A percentile compares a stretch with the other conserved stretches of the same genome.
These are phyloP conservation scores for Oryzias curvinotus DNA, from an alignment of 2,113 vertebrate genomes.

Conservation along the genomic window DNA sequence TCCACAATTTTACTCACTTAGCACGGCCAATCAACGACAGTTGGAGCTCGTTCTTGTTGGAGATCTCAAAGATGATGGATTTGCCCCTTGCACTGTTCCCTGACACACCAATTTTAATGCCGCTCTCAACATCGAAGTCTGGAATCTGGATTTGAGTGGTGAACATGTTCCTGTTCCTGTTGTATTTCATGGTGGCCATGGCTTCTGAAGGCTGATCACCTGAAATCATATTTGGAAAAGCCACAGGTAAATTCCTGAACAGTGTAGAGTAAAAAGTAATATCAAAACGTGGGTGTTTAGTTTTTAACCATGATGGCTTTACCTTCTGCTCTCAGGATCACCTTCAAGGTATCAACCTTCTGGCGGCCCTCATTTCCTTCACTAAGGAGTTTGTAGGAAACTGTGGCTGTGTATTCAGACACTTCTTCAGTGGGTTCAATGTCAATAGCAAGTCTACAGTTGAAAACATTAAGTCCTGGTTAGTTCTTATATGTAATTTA, in stretches of 20 bases:
- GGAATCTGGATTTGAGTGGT: conserved; percentile 82
- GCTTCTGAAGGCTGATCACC: conserved; percentile 78
- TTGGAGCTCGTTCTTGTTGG: conserved; percentile 85
- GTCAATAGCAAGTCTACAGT: conserved; percentile 79
- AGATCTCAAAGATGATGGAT: conserved; percentile 77
- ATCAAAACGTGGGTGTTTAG: background rate
- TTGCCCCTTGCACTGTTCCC: conserved; percentile 71
- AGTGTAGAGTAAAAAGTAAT: background rate
- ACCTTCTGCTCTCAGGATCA: conserved; percentile 84
- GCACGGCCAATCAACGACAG: conserved; percentile 79
- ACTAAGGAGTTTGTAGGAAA: conserved; percentile 73
- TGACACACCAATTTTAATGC: conserved; percentile 78
- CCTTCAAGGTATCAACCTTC: conserved; percentile 78
- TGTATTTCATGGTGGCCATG: conserved; percentile 79
- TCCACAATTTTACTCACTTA: conserved; percentile 75
- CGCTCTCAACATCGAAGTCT: conserved; percentile 78
- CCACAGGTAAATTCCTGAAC: background rate
- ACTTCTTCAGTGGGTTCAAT: conserved; percentile 79
- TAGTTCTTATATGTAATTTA: background rate
- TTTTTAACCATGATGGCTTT: conserved; percentile 19
- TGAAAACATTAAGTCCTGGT: background rate
- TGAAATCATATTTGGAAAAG: conserved; percentile 43
- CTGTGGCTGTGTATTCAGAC: conserved; percentile 82
- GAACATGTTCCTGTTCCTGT: conserved; percentile 79
- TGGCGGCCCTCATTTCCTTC: conserved; percentile 73